These are phyloP conservation scores for Sturnus vulgaris DNA, from an alignment of 2,113 vertebrate species.

Conservation along the genomic window DNA sequence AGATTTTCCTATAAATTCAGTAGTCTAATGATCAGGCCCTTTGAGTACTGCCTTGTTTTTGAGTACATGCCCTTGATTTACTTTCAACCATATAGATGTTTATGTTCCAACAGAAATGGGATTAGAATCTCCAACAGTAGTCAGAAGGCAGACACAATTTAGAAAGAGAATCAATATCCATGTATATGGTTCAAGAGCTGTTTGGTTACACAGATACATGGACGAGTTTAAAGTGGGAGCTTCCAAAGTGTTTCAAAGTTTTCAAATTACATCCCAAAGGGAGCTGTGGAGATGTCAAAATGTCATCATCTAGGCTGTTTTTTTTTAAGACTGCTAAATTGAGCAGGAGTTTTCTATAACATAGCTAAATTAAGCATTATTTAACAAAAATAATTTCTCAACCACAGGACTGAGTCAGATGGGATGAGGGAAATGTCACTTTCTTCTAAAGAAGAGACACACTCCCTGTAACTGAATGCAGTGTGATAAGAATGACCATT, in stretches of 20 bases:
- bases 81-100: not conserved
- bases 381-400: not conserved
- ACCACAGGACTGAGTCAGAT: not conserved
- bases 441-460: not conserved
- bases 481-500: not conserved
- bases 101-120: not conserved
- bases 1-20: not conserved
- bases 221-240: not conserved
- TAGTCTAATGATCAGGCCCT: not conserved
- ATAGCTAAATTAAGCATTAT: not conserved
- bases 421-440: not conserved
- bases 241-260: not conserved
- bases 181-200: not conserved
- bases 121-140: not conserved
- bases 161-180: not conserved
- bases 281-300: not conserved
- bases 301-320: not conserved
- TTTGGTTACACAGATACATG: not conserved
- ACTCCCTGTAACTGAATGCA: not conserved
- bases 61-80: not conserved
- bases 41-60: not conserved
- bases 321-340: not conserved
- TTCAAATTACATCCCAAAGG: not conserved
- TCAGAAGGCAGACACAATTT: not conserved
- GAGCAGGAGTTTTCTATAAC: not conserved